Evolutionary conservation across 2,797 vertebrate species (phyloP), one percentile per base, ranked within the genome.

Genomic region (Enteromius radiatus): DNA sequence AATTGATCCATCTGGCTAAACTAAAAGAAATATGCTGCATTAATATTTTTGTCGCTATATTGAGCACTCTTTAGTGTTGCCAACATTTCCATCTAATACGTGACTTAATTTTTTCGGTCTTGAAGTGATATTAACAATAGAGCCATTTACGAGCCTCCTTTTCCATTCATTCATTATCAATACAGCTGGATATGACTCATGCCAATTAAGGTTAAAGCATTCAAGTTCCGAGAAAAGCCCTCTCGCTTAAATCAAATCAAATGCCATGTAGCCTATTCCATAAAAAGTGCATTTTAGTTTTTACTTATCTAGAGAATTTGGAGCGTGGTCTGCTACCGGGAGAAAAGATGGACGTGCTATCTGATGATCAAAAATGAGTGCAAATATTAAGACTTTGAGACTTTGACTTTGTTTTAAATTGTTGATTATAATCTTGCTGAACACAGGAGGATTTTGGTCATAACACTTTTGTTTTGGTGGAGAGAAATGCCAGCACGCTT

Each of bases 401-500:
- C n/a, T n/a, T n/a, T n/a, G n/a, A n/a, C n/a, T n/a, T n/a, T 76
- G 8, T 38, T 56, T 56, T 56, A 23, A 33, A 56, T 75, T 1
- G 41, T n/a, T 28, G 33, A 41, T 26, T 12, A 54, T 36, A n/a
- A 73, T 73, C 47, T n/a, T 52, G 41, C 73, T 49, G 59, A 64
- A 14, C 56, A 64, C 10, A 12, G 59, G 36, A 41, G 6, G 28
- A 43, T 38, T 43, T 52, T 83, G 59, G 67, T 77, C 70, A 76
- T 26, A 71, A 43, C 38, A 28, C 31, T 26, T 83, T 31, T 31
- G 2, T 49, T 84, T 31, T 26, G 56, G 11, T 78, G 61, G 33
- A 76, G 47, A 76, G 47, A 82, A 85, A 87, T 78, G 84, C 75
- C 80, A 73, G 23, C 52, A 70, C 49, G 45, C 38, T 83, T 85